Base-by-base conservation (phyloP, 2,888 invertebrate genomes). In the Spicauda simplicius region DNA sequence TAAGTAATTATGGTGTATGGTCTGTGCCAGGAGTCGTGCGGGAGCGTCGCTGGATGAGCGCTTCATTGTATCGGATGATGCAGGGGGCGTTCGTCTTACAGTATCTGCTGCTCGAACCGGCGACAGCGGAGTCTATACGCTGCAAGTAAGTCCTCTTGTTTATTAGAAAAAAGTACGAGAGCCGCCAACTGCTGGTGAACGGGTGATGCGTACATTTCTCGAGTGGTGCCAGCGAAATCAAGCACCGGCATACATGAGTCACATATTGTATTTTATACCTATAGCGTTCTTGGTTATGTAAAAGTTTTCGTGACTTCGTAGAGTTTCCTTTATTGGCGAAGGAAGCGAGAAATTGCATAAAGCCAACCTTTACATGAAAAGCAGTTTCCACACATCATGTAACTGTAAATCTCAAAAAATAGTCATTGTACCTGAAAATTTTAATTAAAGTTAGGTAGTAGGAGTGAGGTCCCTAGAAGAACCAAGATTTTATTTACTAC, bases 51-150 rank as follows among this genome's bases (percentile, higher is more conserved):
- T 97, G 76, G 94, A 95, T 75, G 95, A 95, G 76, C 95, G 96
- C 75, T 96, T 96, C 87, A 94, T 94, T 72, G 88, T 94, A 53
- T 91, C 94, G 48, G 91, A 94, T 67, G 94, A 94, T 75, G 94
- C 94, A 66, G 95, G 95, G 80, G 95, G 95, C 69, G 95, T 96
- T 64, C 95, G 96, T 77, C 90, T 97, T 76, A 95, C 96, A 72
- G 96, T 98, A 72, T 96, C 96, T 79, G 95, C 96, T 80, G 95
- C 96, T 59, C 94, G 94, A 77, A 94, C 94, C 75, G 95, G 95
- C 73, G 97, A 96, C 85, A 95, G 95, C 74, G 97, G 97, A 68
- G 94, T 96, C 70, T 97, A 97, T 86, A 95, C 95, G 70, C 92
- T 97, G 68, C 95, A 95, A 82, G 92, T 91, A 62, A 83, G 86